These are phyloP conservation scores for Germaria angustata DNA, from an alignment of 2,888 invertebrate genomes.

Conservation along the genomic window DNA sequence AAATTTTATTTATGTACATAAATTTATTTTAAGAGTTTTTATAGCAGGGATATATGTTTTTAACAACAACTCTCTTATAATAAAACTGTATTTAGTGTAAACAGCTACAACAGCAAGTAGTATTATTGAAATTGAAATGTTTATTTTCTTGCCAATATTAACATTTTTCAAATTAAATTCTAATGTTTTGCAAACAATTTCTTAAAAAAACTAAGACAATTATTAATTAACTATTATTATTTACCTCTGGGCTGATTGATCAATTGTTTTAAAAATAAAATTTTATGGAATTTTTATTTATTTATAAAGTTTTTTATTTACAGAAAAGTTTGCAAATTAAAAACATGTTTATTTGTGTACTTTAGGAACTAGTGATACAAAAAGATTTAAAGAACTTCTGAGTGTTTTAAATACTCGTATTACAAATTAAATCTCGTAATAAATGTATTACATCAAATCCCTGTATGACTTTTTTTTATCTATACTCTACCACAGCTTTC, in stretches of 20 bases:
- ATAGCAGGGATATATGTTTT: constrained; percentile 25
- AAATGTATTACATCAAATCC: background rate
- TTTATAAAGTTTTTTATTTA: background rate
- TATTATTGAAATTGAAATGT: constrained; percentile 17
- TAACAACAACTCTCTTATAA: background rate
- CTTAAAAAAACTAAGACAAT: background rate
- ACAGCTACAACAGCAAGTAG: constrained; percentile 3
- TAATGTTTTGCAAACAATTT: no score
- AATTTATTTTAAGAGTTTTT: constrained; percentile 18
- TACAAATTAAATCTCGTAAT: background rate
- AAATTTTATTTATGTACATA: constrained; percentile 22
- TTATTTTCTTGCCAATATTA: background rate
- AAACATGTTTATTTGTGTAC: background rate
- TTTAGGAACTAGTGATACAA: background rate
- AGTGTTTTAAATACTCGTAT: no score
- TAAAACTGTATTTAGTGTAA: constrained; percentile 21
- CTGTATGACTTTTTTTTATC: background rate
- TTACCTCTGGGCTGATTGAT: background rate
- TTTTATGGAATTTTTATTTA: background rate
- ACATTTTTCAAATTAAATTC: background rate
- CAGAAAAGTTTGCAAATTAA: background rate
- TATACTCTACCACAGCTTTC: background rate
- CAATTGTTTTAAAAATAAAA: constrained; percentile 11
- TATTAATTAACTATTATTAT: constrained; percentile 12
- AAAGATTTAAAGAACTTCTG: background rate